These are phyloP conservation scores for Sarcophaga subvicina DNA, from an alignment of 2,888 invertebrate genomes.

Conservation along the genomic window DNA sequence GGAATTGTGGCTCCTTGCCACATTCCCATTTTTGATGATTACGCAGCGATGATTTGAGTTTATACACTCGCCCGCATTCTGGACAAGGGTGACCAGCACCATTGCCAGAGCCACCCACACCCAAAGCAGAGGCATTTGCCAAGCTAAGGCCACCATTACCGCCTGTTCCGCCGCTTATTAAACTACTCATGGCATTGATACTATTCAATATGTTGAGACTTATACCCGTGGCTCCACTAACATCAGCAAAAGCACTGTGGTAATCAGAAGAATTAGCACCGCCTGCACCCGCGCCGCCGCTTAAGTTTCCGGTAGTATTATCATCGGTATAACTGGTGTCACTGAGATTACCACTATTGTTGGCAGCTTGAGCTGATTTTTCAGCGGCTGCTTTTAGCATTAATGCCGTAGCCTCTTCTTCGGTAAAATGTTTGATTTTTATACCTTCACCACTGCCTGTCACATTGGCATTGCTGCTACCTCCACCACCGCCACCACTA, in stretches of 20 bases:
- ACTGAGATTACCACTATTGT: constrained; percentile 74
- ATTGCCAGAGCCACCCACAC: constrained; percentile 75
- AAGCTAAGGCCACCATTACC: constrained; percentile 72
- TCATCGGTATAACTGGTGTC: constrained; percentile 78
- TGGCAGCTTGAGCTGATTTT: constrained; percentile 74
- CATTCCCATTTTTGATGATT: constrained; percentile 94
- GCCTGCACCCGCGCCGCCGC: constrained; percentile 61
- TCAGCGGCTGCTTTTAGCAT: constrained; percentile 78
- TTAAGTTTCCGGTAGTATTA: constrained; percentile 67
- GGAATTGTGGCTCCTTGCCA: constrained; percentile 92
- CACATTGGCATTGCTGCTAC: neutral
- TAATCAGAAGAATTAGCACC: constrained; percentile 74
- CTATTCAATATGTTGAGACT: constrained; percentile 79
- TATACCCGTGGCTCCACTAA: constrained; percentile 76
- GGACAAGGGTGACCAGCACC: constrained; percentile 88
- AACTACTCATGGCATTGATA: constrained; percentile 80
- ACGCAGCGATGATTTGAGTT: constrained; percentile 91
- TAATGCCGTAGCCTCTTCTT: constrained; percentile 77
- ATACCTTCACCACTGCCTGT: constrained; percentile 69
- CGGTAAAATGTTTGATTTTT: constrained; percentile 77
- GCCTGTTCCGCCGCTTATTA: constrained; percentile 77
- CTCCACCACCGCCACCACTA: constrained; percentile 43
- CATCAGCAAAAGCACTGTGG: constrained; percentile 77
- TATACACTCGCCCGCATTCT: constrained; percentile 92
- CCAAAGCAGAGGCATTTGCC: constrained; percentile 71